Conservation (phyloP, 2,797 vertebrate genomes). For the Cryptoblepharus egeriae region DNA sequence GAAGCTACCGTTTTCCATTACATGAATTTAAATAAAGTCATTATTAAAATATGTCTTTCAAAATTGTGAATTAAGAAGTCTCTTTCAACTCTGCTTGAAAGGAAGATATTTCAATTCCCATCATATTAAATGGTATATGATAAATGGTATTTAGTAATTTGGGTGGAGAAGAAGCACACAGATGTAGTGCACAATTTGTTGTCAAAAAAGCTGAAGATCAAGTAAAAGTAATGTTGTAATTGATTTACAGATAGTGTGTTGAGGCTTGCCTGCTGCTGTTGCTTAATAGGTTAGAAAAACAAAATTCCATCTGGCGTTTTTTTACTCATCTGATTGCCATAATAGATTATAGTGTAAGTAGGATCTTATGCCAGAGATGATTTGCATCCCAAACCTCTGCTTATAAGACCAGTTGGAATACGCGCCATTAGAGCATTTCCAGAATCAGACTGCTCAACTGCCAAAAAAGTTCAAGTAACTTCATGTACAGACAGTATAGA, state of each 20-base stretch:
- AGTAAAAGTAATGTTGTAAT: constrained; percentile 1
- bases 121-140: background rate
- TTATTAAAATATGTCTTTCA: background rate
- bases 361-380: background rate
- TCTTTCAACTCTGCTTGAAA: background rate
- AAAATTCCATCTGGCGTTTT: constrained; percentile 23
- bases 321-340: background rate
- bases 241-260: background rate
- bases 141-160: background rate
- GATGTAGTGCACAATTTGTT: background rate
- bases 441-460: background rate
- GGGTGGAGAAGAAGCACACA: background rate
- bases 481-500: background rate
- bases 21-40: background rate
- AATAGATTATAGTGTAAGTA: background rate
- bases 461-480: background rate
- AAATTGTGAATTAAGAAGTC: background rate
- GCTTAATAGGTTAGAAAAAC: constrained; percentile 4
- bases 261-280: background rate
- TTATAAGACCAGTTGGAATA: background rate
- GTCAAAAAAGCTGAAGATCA: background rate
- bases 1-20: background rate
- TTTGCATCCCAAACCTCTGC: background rate
- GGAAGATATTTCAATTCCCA: background rate
- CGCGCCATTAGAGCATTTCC: background rate